phyloP scores from a whole-genome alignment of 2,113 vertebrate genomes.

The Tragulus kanchil region DNA sequence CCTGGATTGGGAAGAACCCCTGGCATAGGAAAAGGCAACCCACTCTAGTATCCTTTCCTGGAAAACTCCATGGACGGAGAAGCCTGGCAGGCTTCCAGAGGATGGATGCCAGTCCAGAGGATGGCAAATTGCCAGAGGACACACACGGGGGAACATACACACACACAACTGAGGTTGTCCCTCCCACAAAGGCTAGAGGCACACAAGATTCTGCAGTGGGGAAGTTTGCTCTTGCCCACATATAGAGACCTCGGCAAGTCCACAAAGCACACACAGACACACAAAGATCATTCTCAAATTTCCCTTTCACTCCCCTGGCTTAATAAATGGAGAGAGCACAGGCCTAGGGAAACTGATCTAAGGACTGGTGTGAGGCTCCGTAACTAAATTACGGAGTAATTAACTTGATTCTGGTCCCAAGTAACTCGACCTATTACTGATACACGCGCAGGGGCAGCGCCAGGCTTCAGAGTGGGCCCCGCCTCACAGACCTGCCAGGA shows the following conservation, averaged over 20 bases:
- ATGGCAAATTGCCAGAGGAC: too few species aligned
- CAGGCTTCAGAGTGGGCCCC: background rate
- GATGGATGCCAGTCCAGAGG: background rate
- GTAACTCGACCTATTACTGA: background rate
- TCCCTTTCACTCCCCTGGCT: background rate
- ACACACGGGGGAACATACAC: background rate
- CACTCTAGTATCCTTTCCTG: background rate
- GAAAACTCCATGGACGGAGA: background rate
- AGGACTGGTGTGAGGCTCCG: background rate
- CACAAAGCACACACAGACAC: background rate
- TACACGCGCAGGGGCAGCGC: background rate
- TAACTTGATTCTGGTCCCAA: background rate
- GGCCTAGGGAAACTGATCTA: background rate
- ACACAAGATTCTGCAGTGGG: background rate
- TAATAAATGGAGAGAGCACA: background rate
- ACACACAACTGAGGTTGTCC: background rate
- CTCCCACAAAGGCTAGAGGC: conserved; percentile 4
- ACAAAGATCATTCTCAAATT: background rate
- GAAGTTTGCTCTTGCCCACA: background rate
- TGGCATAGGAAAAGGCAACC: background rate
- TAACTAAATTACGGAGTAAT: background rate
- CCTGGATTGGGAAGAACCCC: background rate
- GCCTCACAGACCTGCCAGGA: background rate
- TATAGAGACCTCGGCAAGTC: background rate
- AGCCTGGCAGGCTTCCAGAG: background rate